A percentile compares a stretch with the other conserved stretches of the same genome.
Conservation (phyloP, 2,888 invertebrate genomes). For the Agrochola litura region DNA sequence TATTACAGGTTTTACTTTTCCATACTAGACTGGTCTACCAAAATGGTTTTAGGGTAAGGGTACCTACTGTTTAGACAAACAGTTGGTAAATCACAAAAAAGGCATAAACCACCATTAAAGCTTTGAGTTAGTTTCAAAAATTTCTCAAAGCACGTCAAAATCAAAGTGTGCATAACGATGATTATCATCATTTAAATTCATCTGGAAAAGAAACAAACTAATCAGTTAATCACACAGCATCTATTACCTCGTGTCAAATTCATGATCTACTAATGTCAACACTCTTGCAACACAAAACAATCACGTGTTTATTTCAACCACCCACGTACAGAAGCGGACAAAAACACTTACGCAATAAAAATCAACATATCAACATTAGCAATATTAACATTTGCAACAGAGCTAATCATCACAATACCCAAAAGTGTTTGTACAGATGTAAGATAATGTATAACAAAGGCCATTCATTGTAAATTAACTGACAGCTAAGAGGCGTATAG, state of each 20-base stretch:
- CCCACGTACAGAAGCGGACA: conserved; percentile 47
- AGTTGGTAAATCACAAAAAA: no score
- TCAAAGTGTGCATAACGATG: no score
- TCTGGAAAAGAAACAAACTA: no score
- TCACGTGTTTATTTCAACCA: conserved; percentile 31
- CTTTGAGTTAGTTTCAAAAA: no score
- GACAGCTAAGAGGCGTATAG: conserved; percentile 61
- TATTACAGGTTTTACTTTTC: no score
- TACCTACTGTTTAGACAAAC: no score
- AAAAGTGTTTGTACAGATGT: conserved; percentile 66
- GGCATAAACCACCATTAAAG: no score
- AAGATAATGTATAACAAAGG: conserved; percentile 66
- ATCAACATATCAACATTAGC: conserved; percentile 61
- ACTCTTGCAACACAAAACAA: conserved; percentile 19
- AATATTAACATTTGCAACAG: conserved; percentile 61
- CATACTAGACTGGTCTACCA: no score
- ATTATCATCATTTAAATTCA: no score
- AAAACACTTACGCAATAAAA: conserved; percentile 53
- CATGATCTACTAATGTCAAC: conserved; percentile 26
- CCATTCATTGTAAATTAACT: conserved; percentile 72
- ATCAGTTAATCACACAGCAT: no score
- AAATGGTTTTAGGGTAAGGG: no score
- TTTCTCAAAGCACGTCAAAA: no score
- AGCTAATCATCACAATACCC: conserved; percentile 53
- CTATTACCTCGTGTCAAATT: background rate